Evolutionary conservation across 2,888 invertebrate species (phyloP), one percentile per base, ranked within the genome.

Genomic region (Capitulum mitella): DNA sequence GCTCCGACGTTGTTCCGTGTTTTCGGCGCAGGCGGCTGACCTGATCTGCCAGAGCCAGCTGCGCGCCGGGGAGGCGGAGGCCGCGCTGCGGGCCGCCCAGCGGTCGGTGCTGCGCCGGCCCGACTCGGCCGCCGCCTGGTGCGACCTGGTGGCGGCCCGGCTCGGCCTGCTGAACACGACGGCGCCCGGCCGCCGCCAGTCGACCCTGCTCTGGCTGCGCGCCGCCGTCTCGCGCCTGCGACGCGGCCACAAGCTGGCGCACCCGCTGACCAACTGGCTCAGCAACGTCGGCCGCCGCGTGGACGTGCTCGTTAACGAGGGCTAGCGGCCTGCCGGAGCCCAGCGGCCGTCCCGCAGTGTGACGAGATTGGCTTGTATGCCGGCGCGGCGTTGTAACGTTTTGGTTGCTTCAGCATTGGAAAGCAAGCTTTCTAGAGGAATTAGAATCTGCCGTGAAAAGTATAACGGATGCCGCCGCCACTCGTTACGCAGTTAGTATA

Each of bases 31-130:
- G 34, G 0, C 75, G 75, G 75, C 10, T 34, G 8, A n/a, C n/a
- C n/a, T 5, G n/a, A 75, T 22, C 26, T 8, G 75, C 12, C 29
- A 29, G 32, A 32, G 16, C 6, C 76, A 29, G 46, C 46, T 76
- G 43, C 32, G 16, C 16, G 43, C 46, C 16, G 76, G 76, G 1
- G 46, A 46, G 29, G 46, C 8, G 16, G 3, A n/a, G 14, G 76
- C 46, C 0, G 76, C 76, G 19, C 64, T 82, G 54, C 75, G 64
- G 46, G 79, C 81, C 34, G 82, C 81, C 16, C 82, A 82, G 51
- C 76, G 80, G 46, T 78, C 80, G 10, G 78, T 82, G 8, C 78
- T 82, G 48, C 79, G 81, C 80, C 80, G 80, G 70, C 82, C 82
- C 12, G 80, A 80, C 22, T 77, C 79, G 1, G 77, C 80, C 2